Conservation (phyloP, 2,888 invertebrate genomes). For the Ischnus inquisitorius region DNA sequence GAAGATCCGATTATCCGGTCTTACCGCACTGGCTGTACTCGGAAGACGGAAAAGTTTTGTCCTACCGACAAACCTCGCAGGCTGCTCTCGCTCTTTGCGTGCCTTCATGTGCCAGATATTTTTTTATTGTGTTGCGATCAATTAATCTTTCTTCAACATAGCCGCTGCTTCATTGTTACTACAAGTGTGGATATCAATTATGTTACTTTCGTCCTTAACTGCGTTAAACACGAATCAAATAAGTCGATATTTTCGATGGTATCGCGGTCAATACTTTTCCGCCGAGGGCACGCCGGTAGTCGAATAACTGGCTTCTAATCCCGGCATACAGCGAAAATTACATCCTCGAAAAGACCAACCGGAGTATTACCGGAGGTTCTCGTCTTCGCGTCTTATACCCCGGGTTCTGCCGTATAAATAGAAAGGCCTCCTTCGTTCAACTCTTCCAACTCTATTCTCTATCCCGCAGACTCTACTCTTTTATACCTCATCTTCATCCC, state of each 20-base stretch:
- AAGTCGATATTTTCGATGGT: background rate
- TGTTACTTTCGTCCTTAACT: background rate
- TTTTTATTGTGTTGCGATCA: background rate
- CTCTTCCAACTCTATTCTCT: slow-evolving; percentile 43
- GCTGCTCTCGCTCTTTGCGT: background rate
- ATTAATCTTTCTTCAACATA: background rate
- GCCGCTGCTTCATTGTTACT: background rate
- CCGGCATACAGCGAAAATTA: slow-evolving; percentile 83
- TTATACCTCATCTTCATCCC: slow-evolving; percentile 54
- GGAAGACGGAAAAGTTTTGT: slow-evolving; percentile 79
- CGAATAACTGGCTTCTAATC: slow-evolving; percentile 80
- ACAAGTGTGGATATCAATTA: too few relatives aligned
- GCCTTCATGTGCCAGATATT: background rate
- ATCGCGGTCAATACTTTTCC: background rate
- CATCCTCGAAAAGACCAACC: slow-evolving; percentile 77
- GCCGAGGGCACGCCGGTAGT: slow-evolving; percentile 48
- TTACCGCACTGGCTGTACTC: slow-evolving; percentile 73
- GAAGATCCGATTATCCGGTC: slow-evolving; percentile 81
- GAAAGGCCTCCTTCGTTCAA: slow-evolving; percentile 44
- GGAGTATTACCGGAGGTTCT: slow-evolving; percentile 72
- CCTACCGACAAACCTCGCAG: slow-evolving; percentile 48
- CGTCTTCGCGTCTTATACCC: slow-evolving; percentile 61
- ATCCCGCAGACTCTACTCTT: slow-evolving; percentile 46
- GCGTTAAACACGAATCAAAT: background rate
- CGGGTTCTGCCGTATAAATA: slow-evolving; percentile 13